Conservation (phyloP, 1,140 invertebrate species). For the Drosophila asahinai region DNA sequence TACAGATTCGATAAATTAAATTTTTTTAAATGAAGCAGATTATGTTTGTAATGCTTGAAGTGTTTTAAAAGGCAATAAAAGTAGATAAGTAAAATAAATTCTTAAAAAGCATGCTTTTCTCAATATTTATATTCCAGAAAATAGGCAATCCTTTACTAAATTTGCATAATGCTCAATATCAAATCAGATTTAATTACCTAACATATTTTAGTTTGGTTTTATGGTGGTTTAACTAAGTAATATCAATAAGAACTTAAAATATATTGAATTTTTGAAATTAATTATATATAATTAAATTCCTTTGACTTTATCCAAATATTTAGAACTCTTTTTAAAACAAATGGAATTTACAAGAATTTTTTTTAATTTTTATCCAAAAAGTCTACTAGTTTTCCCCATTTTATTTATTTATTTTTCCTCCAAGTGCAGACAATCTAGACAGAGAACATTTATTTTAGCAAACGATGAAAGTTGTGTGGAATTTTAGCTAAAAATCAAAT, state of each 20-base stretch:
- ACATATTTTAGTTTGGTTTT: no score
- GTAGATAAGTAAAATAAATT: no score
- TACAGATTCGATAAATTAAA: accelerated
- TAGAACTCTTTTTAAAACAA: not conserved
- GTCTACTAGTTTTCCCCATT: not conserved
- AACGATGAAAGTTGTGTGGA: constrained; percentile 67
- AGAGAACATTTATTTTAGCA: constrained; percentile 70
- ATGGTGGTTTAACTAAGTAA: no score
- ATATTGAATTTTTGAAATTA: not conserved
- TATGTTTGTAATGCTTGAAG: not conserved
- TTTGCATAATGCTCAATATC: no score
- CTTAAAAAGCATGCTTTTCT: no score
- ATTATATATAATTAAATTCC: no score
- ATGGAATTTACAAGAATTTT: not conserved
- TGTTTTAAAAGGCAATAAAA: no score
- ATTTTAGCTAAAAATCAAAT: constrained; percentile 67
- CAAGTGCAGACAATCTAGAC: constrained; percentile 3
- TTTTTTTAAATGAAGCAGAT: not conserved
- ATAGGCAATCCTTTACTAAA: no score
- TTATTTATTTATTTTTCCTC: not conserved
- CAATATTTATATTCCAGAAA: no score
- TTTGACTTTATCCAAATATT: not conserved
- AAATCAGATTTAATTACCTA: no score
- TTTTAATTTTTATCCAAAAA: not conserved
- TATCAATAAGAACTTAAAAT: not conserved